Evolutionary conservation across 2,797 vertebrate species (phyloP), one percentile per base, ranked within the genome.

Genomic region (Protosalanx chinensis): DNA sequence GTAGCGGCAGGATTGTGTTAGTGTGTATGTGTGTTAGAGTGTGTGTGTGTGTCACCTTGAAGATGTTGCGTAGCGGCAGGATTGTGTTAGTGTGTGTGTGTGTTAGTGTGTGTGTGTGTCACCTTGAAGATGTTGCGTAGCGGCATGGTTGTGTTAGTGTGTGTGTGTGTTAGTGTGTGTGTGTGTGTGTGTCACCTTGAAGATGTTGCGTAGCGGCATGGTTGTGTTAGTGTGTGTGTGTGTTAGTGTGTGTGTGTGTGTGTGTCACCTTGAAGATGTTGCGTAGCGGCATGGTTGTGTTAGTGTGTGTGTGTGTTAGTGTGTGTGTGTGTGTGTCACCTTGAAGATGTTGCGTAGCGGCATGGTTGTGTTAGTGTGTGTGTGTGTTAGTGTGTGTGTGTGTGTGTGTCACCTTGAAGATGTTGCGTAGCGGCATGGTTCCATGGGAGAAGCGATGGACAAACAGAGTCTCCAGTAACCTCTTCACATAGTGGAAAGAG

Each of bases 381-480:
- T 35, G 33, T 35, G 33, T 35, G 2, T 35, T 4, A 4, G 33
- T 35, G 33, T 35, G 33, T 35, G 35, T 64, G 29, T 18, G 61
- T 41, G 62, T 65, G 64, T 30, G 41, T 53, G 41, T 51, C 79
- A 98, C 96, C 94, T 97, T 97, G 83, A 97, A 98, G 84, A 98
- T 98, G 88, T 97, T 97, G 64, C 95, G 92, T 68, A 97, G 69
- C 0, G 96, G 96, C 96, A 97, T 97, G 49, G 96, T 98, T 57
- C 96, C 96, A 0, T 97, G 96, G 10, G 95, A 97, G 89, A 98
- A 97, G 71, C 96, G 95, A 67, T 97, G 96, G 76, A 97, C 95
- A 4, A 97, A 98, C 62, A 97, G 90, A 0, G 96, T 98, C 91
- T 98, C 96, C 89, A 98, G 86, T 32, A 97, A 92, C 64, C 96